Conservation (phyloP, 2,113 vertebrate genomes). For the Clarias gariepinus region DNA sequence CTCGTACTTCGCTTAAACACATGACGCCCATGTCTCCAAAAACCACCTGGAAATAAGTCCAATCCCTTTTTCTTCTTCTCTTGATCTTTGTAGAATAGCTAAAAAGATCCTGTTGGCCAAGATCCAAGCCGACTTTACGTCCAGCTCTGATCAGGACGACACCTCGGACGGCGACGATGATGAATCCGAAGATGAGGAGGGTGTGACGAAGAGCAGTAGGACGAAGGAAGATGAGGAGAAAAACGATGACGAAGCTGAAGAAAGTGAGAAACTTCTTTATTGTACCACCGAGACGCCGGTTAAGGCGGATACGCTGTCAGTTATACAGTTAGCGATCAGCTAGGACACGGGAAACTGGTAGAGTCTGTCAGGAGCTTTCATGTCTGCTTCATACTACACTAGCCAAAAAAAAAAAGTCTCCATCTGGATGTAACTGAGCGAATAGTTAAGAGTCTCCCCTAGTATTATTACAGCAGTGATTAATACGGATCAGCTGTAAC, state of each 20-base stretch:
- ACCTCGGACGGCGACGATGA: conserved; percentile 82
- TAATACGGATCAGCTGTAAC: no score
- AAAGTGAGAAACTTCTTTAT: conserved; percentile 72
- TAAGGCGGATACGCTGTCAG: neutral
- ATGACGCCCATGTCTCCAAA: neutral
- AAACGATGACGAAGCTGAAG: conserved; percentile 52
- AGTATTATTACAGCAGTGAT: no score
- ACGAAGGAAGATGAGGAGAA: conserved; percentile 46
- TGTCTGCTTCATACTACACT: no score
- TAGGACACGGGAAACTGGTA: no score
- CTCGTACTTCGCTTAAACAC: neutral
- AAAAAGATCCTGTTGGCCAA: conserved; percentile 98
- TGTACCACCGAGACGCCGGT: neutral
- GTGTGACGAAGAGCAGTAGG: conserved; percentile 60
- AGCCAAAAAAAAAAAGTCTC: neutral
- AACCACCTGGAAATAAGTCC: neutral
- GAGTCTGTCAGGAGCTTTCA: no score
- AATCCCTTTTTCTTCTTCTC: neutral
- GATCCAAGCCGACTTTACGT: conserved; percentile 94
- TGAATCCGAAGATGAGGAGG: conserved; percentile 62
- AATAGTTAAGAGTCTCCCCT: no score
- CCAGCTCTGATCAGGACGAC: conserved; percentile 81
- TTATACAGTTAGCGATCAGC: neutral
- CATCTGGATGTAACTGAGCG: no score
- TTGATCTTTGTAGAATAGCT: conserved; percentile 88